Evolutionary conservation across 2,113 vertebrate genomes (phyloP), one percentile per base, ranked within the genome.

Genomic region (Perca schrenkii): DNA sequence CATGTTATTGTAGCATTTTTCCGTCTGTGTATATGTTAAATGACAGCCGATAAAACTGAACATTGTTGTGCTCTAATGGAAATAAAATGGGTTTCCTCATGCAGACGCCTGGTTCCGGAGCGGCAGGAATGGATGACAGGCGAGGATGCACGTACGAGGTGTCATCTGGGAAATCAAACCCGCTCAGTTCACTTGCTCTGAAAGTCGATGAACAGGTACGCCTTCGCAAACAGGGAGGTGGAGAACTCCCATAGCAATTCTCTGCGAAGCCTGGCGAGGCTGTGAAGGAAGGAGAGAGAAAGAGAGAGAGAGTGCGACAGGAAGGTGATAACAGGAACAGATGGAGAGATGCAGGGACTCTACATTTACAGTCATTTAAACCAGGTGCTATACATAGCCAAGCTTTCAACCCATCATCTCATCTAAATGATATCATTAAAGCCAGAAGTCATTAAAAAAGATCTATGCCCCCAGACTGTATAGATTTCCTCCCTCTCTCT

Each of bases 131-230:
- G 88, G 91, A 91, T 93, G 93, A 92, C 86, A 90, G 82, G 82
- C 53, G 69, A 90, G 74, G 83, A 89, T 78, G 88, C 79, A 57
- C 72, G 66, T 74, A 86, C 14, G 1, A 6, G 53, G 69, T 68
- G 92, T 91, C 92, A 89, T 87, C 79, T 82, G 94, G 94, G 94
- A 95, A 95, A 95, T 95, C 93, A 95, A 90, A 84, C 82, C 82
- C 13, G 73, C 83, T 83, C 85, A 80, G 88, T 88, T 89, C 85
- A 80, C 74, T 93, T 83, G 89, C 87, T 88, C 87, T 72, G 78
- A 82, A 92, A 92, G 91, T 88, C 82, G 77, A 82, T 46, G 82
- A 86, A 83, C 89, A 88, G 90, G 90, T 91, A 93, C 31, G 79
- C 80, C 81, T 86, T 88, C n/a, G 74, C 73, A 88, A 92, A 91